A percentile compares a stretch with the other conserved stretches of the same genome.
Evolutionary conservation across 2,113 vertebrate species (phyloP).

Genomic region (Clarias gariepinus): DNA sequence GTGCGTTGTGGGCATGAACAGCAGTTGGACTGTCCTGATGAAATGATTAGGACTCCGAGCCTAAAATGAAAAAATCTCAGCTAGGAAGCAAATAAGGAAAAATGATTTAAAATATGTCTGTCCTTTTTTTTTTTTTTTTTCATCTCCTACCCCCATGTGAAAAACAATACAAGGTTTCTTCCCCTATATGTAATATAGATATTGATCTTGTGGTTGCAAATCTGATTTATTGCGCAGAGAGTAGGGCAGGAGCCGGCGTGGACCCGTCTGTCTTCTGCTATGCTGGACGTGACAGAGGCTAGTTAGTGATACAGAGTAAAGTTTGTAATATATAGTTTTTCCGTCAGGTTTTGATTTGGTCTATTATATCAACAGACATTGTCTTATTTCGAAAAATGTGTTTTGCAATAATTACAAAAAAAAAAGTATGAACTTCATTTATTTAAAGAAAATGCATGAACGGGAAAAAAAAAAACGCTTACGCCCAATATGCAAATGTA

Average conservation of each 20-base stretch:
- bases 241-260: not conserved
- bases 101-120: not conserved
- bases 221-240: conserved; percentile 13
- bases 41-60: not conserved
- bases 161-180: conserved; percentile 7
- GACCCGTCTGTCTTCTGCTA: conserved; percentile 16
- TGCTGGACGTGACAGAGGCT: not conserved
- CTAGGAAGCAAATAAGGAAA: not conserved
- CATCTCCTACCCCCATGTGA: not conserved
- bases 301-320: conserved; percentile 1
- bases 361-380: not conserved
- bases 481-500: not conserved
- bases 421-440: too few species aligned
- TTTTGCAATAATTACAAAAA: not conserved
- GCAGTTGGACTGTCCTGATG: not conserved
- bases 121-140: not conserved
- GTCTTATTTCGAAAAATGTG: not conserved
- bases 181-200: not conserved
- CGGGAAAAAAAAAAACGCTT: not conserved
- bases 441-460: not conserved
- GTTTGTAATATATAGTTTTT: not conserved
- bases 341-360: not conserved
- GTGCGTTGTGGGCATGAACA: not conserved
- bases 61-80: conserved; percentile 8
- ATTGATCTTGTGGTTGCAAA: conserved; percentile 18